Evolutionary conservation across 2,797 vertebrate genomes (phyloP).

Genomic region (Gallirallus australis): DNA sequence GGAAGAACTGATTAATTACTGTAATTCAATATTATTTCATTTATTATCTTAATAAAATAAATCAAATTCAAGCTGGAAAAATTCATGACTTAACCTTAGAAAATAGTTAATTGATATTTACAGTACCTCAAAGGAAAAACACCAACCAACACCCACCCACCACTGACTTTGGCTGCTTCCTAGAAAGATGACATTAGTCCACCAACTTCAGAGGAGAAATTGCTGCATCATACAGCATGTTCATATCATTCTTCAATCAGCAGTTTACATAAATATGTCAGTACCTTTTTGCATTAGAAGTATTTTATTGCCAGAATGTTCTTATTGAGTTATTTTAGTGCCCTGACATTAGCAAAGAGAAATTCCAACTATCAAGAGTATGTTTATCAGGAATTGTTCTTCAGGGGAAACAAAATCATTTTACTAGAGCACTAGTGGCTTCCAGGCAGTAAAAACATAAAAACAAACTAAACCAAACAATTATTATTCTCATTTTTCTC

Average conservation of each 20-base stretch:
- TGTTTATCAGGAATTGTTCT: not conserved
- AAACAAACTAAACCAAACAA: not conserved
- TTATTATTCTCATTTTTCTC: not conserved
- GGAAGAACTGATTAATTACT: not conserved
- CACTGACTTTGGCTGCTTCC: not conserved
- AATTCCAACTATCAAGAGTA: not conserved
- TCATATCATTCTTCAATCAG: not conserved
- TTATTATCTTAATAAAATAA: not conserved
- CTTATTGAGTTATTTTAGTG: not conserved
- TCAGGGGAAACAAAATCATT: not conserved
- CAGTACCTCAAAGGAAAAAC: not conserved
- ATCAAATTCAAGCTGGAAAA: not conserved
- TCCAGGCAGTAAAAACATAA: not conserved
- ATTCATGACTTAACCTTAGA: not conserved
- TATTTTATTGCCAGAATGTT: not conserved
- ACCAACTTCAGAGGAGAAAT: not conserved
- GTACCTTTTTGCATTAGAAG: not conserved
- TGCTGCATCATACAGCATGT: not conserved
- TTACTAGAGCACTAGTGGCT: not conserved
- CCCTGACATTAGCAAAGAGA: not conserved
- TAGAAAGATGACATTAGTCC: conserved; percentile 2
- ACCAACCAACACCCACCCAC: not conserved
- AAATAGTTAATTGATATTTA: not conserved
- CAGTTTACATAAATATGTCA: not conserved
- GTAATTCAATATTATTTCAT: not conserved